Conservation (phyloP, 2,797 vertebrate genomes). For the Amphiprion clarkii region DNA sequence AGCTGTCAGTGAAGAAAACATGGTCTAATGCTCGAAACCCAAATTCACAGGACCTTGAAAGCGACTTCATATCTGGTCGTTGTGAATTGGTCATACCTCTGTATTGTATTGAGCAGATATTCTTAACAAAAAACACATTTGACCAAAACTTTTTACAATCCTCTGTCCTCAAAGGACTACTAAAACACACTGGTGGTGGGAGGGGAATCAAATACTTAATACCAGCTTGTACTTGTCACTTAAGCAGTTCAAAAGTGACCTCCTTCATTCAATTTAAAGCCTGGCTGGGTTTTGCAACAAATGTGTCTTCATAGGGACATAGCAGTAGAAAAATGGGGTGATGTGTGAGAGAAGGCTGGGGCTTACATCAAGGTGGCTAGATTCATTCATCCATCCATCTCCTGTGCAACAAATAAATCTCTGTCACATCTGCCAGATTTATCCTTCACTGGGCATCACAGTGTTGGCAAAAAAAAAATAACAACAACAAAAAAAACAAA, state of each 20-base stretch:
- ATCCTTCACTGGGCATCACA: constrained; percentile 66
- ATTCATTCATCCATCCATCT: constrained; percentile 56
- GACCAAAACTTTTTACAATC: constrained; percentile 1
- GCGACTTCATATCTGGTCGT: background rate
- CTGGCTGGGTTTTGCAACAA: constrained; percentile 60
- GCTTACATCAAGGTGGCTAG: constrained; percentile 57
- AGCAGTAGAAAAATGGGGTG: constrained; percentile 37
- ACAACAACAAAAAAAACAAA: constrained; percentile 4
- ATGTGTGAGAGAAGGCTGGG: constrained; percentile 42
- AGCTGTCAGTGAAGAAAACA: background rate
- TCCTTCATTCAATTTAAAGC: constrained; percentile 72
- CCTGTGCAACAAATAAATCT: constrained; percentile 59
- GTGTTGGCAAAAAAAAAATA: constrained; percentile 30
- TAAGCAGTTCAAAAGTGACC: constrained; percentile 67
- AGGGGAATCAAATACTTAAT: constrained; percentile 39
- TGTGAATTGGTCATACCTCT: background rate
- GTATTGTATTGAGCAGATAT: background rate
- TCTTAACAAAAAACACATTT: background rate
- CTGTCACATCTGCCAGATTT: constrained; percentile 77
- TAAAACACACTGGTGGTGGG: constrained; percentile 4
- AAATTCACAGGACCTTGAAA: background rate
- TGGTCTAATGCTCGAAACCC: background rate
- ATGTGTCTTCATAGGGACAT: constrained; percentile 57
- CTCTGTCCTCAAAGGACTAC: constrained; percentile 23
- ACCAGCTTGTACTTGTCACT: constrained; percentile 64